These are phyloP conservation scores for Lutjanus argentimaculatus DNA, from an alignment of 2,797 vertebrate genomes.

Conservation along the genomic window DNA sequence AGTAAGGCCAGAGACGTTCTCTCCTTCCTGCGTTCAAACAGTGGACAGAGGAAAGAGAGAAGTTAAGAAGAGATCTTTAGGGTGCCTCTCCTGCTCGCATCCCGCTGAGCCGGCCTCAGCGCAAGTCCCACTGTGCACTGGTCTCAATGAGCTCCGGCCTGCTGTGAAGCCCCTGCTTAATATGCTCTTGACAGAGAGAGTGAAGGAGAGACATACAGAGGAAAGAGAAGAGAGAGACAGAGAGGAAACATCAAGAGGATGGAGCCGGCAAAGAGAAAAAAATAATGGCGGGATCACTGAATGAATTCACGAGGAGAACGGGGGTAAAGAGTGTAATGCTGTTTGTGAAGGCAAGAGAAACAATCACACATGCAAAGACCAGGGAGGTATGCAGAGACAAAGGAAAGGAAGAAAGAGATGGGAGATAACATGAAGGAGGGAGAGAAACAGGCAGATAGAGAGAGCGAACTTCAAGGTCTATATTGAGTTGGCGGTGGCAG, in stretches of 20 bases:
- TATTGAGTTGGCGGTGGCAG: constrained; percentile 79
- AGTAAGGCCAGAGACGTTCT: constrained; percentile 22
- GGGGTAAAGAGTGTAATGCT: constrained; percentile 8
- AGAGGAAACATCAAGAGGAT: constrained; percentile 52
- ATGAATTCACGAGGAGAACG: constrained; percentile 13
- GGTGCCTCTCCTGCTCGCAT: constrained; percentile 40
- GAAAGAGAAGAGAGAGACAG: constrained; percentile 33
- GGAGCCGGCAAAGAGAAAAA: constrained; percentile 24
- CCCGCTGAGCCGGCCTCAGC: constrained; percentile 54
- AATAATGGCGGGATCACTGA: constrained; percentile 51
- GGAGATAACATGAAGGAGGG: constrained; percentile 52
- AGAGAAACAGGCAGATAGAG: constrained; percentile 43
- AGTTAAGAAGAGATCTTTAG: constrained; percentile 33
- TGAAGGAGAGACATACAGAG: constrained; percentile 27
- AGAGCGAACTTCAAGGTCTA: constrained; percentile 75
- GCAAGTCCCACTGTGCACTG: constrained; percentile 51
- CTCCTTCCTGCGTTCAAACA: constrained; percentile 14
- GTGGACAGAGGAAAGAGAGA: constrained; percentile 33
- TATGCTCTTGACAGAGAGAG: constrained; percentile 66
- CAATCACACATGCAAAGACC: constrained; percentile 39
- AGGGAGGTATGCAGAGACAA: constrained; percentile 47
- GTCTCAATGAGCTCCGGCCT: constrained; percentile 71
- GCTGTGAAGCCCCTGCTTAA: constrained; percentile 68
- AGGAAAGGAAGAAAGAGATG: constrained; percentile 39
- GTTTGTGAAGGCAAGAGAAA: constrained; percentile 29